phyloP scores from a whole-genome alignment of 2,113 vertebrate species.

The Perca fluviatilis region DNA sequence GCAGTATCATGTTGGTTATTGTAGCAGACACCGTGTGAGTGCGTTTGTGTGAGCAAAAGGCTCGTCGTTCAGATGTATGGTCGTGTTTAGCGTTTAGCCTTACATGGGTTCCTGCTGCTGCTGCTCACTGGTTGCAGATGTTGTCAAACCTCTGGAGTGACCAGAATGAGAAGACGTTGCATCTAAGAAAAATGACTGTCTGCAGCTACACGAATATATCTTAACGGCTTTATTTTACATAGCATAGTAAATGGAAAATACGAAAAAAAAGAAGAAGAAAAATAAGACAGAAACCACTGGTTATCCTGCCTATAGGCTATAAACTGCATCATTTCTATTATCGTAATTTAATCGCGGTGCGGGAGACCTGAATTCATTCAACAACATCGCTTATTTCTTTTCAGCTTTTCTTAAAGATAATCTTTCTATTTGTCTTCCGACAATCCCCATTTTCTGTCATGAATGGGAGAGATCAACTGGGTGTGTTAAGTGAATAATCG shows the following conservation, averaged over 20 bases:
- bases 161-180: conserved; percentile 12
- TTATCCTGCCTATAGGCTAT: not conserved
- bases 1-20: conserved; percentile 71
- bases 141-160: conserved; percentile 51
- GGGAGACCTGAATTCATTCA: conserved; percentile 56
- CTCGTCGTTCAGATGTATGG: conserved; percentile 58
- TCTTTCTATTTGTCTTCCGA: conserved; percentile 68
- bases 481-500: conserved; percentile 85
- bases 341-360: conserved; percentile 22
- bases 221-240: not conserved
- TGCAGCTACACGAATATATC: not conserved
- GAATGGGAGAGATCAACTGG: conserved; percentile 71
- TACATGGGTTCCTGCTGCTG: conserved; percentile 40
- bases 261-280: not conserved
- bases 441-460: conserved; percentile 67
- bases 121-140: conserved; percentile 65
- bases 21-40: conserved; percentile 59
- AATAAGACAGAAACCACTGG: not conserved
- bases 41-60: conserved; percentile 48
- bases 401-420: conserved; percentile 70
- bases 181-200: not conserved
- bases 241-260: not conserved
- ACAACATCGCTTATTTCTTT: conserved; percentile 71
- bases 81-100: conserved; percentile 39
- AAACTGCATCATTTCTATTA: conserved; percentile 5